Evolutionary conservation across 2,113 vertebrate genomes (phyloP).

Genomic region (Thunnus thynnus): DNA sequence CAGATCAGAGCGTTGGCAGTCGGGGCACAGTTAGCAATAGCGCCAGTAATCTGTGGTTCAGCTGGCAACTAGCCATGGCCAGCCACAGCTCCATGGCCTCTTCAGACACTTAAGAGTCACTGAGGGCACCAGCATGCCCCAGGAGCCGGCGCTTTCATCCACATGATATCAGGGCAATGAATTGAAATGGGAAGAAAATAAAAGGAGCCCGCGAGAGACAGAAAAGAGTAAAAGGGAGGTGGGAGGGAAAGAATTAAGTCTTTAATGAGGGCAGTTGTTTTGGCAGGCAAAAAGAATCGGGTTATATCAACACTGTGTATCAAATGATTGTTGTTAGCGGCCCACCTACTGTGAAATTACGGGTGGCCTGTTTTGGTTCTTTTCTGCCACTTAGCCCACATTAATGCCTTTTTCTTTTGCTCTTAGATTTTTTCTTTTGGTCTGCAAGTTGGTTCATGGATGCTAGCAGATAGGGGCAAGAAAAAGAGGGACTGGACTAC

Average conservation of each 20-base stretch:
- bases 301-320: constrained; percentile 76
- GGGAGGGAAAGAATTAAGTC: constrained; percentile 66
- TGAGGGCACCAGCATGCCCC: constrained; percentile 60
- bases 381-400: constrained; percentile 68
- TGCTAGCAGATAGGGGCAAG: constrained; percentile 41
- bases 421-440: constrained; percentile 36
- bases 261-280: constrained; percentile 77
- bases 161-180: constrained; percentile 48
- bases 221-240: constrained; percentile 44
- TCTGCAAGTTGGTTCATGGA: constrained; percentile 37
- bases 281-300: constrained; percentile 65
- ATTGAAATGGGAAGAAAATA: constrained; percentile 45
- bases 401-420: constrained; percentile 53
- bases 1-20: constrained; percentile 75
- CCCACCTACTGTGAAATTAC: constrained; percentile 79
- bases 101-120: constrained; percentile 76
- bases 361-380: constrained; percentile 75
- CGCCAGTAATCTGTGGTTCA: constrained; percentile 77
- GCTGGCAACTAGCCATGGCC: constrained; percentile 68
- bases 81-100: constrained; percentile 72
- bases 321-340: constrained; percentile 71
- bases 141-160: constrained; percentile 59
- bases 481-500: constrained; percentile 27
- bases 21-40: constrained; percentile 67
- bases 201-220: constrained; percentile 37